phyloP scores from a whole-genome alignment of 2,797 vertebrate genomes.

The Glyptemys insculpta region DNA sequence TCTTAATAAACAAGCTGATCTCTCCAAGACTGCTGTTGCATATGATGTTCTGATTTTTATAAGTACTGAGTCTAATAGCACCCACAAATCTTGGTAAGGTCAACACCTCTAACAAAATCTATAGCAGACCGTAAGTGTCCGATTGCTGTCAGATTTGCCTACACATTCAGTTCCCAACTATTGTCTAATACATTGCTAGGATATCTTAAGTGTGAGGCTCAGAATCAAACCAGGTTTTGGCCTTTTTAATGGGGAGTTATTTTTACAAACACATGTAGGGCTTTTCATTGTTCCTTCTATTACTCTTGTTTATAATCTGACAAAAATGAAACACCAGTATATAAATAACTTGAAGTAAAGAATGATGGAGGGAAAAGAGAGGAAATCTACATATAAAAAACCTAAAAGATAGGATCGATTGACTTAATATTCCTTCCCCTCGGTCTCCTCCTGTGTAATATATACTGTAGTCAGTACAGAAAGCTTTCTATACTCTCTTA shows the following conservation, averaged over 20 bases:
- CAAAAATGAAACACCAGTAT: not conserved
- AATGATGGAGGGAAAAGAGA: not conserved
- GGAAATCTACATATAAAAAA: not conserved
- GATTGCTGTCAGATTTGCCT: not conserved
- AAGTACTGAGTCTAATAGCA: not conserved
- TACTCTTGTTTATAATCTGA: not conserved
- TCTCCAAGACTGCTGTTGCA: not conserved
- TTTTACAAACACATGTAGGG: not conserved
- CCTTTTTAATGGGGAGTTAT: not conserved
- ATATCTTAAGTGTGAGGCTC: not conserved
- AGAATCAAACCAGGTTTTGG: not conserved
- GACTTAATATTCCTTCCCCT: slow-evolving; percentile 15
- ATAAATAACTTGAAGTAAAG: not conserved
- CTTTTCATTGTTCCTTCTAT: not conserved
- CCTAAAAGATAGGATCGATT: not conserved
- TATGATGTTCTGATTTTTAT: not conserved
- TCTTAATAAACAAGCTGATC: not conserved
- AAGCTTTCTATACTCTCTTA: not conserved
- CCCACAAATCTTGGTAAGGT: not conserved
- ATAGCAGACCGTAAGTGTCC: not conserved
- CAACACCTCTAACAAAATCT: not conserved
- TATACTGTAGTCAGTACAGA: not conserved
- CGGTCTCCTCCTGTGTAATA: slow-evolving; percentile 35
- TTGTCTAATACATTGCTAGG: not conserved
- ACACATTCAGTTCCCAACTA: fast-evolving